Conservation (phyloP, 1,140 invertebrate genomes). For the Drosophila santomea region DNA sequence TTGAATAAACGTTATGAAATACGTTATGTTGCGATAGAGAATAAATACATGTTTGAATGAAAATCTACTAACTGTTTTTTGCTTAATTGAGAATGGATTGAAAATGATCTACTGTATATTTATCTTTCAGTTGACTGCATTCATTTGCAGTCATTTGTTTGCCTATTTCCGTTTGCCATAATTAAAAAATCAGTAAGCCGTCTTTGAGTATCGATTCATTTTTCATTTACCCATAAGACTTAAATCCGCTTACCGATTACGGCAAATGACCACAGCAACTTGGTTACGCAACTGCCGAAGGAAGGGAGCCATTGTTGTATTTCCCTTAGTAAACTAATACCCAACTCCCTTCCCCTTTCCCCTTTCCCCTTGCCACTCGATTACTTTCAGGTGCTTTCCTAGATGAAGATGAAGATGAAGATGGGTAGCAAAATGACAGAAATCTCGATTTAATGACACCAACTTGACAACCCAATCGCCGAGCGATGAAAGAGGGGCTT, state of each 20-base stretch:
- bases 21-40: too few relatives aligned
- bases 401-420: not conserved
- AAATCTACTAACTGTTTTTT: not conserved
- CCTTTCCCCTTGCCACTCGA: too few relatives aligned
- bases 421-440: not conserved
- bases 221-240: not conserved
- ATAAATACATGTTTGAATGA: too few relatives aligned
- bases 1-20: too few relatives aligned
- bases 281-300: not conserved
- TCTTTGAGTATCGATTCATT: not conserved
- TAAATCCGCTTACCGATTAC: not conserved
- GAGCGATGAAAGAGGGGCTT: constrained; percentile 2
- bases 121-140: constrained; percentile 1
- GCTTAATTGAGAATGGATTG: not conserved
- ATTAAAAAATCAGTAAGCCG: not conserved
- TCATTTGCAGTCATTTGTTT: not conserved
- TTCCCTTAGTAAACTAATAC: not conserved
- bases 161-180: not conserved
- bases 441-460: constrained; percentile 3
- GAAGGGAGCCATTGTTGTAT: not conserved
- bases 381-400: not conserved
- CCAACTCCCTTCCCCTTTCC: not conserved
- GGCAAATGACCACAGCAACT: not conserved
- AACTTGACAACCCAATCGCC: not conserved
- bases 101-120: too few relatives aligned